Evolutionary conservation across 2,113 vertebrate genomes (phyloP).

Genomic region (Epinephelus moara): DNA sequence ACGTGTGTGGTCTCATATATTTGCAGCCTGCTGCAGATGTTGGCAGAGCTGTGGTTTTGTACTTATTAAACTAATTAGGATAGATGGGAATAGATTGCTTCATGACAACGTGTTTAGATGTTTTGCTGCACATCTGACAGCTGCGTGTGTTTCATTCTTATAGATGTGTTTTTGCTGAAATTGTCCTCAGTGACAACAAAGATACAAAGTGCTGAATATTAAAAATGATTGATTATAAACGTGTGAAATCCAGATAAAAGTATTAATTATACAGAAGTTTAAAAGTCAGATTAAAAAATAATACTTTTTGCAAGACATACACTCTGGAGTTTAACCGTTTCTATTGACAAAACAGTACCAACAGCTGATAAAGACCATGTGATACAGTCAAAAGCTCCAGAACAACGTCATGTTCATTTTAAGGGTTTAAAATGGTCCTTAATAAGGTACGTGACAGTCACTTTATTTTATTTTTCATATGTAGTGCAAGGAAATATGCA

Average conservation of each 20-base stretch:
- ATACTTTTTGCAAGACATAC: neutral
- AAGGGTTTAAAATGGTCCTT: too few species aligned
- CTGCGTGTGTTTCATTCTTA: conserved; percentile 10
- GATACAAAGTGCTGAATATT: neutral
- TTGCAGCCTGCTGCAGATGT: conserved; percentile 22
- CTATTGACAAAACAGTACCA: neutral
- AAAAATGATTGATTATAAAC: neutral
- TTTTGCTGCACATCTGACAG: conserved; percentile 37
- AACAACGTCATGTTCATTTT: neutral
- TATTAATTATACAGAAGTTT: too few species aligned
- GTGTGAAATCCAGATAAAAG: neutral
- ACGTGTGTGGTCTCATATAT: neutral
- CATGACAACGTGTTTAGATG: conserved; percentile 15
- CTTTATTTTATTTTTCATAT: too few species aligned
- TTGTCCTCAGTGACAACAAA: conserved; percentile 4
- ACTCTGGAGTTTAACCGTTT: neutral
- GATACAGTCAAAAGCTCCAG: neutral
- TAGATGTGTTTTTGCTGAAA: neutral
- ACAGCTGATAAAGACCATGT: neutral
- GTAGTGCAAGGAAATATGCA: too few species aligned
- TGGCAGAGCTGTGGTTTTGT: conserved; percentile 20
- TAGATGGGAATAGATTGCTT: conserved; percentile 12
- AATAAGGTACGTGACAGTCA: too few species aligned
- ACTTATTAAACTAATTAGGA: conserved; percentile 30
- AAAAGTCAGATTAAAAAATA: neutral